Evolutionary conservation across 2,113 vertebrate genomes (phyloP).

Genomic region (Pelodiscus sinensis): DNA sequence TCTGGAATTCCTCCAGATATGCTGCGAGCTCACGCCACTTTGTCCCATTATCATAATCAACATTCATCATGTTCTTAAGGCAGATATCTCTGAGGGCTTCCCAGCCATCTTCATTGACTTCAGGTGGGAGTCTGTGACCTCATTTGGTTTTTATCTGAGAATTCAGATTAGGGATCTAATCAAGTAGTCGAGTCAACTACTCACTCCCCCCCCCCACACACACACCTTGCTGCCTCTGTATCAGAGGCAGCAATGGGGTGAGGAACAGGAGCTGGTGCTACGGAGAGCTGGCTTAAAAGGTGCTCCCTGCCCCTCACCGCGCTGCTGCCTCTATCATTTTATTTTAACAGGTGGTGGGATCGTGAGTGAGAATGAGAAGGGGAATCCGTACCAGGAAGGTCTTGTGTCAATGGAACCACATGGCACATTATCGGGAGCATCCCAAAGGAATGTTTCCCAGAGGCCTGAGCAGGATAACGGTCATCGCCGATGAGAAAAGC

Average conservation of each 20-base stretch:
- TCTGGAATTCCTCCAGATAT: neutral
- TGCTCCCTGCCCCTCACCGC: too few relatives aligned
- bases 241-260: too few relatives aligned
- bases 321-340: neutral
- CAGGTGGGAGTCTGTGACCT: neutral
- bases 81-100: neutral
- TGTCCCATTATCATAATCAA: neutral
- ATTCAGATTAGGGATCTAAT: neutral
- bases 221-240: too few relatives aligned
- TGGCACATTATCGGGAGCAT: neutral
- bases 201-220: too few relatives aligned
- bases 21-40: neutral
- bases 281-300: too few relatives aligned
- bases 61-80: neutral
- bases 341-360: neutral
- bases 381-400: neutral
- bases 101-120: neutral
- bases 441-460: neutral
- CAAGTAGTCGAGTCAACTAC: too few relatives aligned
- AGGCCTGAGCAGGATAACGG: neutral
- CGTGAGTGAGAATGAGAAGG: neutral
- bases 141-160: neutral
- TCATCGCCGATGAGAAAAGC: neutral
- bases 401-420: fast-evolving
- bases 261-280: too few relatives aligned